These are phyloP conservation scores for Discoglossus pictus DNA, from an alignment of 2,797 vertebrate species.

Conservation along the genomic window DNA sequence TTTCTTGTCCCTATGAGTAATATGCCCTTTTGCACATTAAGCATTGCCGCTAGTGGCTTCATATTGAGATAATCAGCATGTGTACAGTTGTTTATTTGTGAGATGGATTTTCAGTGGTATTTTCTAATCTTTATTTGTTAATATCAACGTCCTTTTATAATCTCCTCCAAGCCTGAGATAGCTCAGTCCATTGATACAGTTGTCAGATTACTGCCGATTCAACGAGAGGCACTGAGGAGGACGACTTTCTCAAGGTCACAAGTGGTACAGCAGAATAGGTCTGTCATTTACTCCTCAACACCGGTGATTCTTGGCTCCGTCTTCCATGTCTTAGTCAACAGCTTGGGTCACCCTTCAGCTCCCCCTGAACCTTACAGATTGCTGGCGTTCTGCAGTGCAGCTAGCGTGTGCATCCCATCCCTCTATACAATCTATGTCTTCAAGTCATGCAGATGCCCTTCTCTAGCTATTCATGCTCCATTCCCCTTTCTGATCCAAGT, in stretches of 20 bases:
- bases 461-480: constrained; percentile 34
- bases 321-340: background rate
- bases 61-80: too few relatives aligned
- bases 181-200: background rate
- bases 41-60: too few relatives aligned
- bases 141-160: too few relatives aligned
- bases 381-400: too few relatives aligned
- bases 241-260: constrained; percentile 18
- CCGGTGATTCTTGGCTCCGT: background rate
- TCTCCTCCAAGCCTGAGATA: too few relatives aligned
- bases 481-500: constrained; percentile 1
- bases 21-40: too few relatives aligned
- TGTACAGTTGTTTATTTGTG: too few relatives aligned
- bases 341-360: too few relatives aligned
- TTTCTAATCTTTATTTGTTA: too few relatives aligned
- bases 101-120: too few relatives aligned
- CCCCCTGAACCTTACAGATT: too few relatives aligned
- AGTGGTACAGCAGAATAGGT: background rate
- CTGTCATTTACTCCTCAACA: background rate
- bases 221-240: background rate
- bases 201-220: constrained; percentile 14
- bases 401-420: background rate
- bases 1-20: too few relatives aligned
- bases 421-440: background rate
- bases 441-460: constrained; percentile 29